Conservation (phyloP, 1,140 invertebrate species). For the Mya arenaria region DNA sequence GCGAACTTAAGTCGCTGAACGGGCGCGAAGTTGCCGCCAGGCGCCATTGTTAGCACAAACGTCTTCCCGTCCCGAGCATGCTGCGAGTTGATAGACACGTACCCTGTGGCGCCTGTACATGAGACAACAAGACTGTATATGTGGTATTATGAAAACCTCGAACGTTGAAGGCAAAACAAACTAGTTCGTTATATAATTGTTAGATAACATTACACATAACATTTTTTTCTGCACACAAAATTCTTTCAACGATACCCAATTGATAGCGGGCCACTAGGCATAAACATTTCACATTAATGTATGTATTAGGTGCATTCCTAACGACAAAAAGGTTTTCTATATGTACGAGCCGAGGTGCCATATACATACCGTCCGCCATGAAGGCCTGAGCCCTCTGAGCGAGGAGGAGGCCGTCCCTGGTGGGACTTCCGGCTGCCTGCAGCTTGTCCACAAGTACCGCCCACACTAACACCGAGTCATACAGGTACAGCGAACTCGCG, state of each 20-base stretch:
- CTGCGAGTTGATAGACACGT: constrained; percentile 14
- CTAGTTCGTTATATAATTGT: too few species aligned
- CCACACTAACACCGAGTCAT: constrained; percentile 34
- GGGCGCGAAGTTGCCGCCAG: constrained; percentile 19
- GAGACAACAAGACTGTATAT: too few species aligned
- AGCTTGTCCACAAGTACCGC: constrained; percentile 41
- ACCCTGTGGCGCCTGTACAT: constrained; percentile 38
- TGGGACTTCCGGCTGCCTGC: not conserved
- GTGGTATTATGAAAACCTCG: too few species aligned
- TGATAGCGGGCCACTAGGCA: too few species aligned
- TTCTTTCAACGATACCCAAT: too few species aligned
- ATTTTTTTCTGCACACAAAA: too few species aligned
- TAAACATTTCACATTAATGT: too few species aligned
- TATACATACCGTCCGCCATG: constrained; percentile 34
- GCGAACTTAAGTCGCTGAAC: constrained; percentile 31
- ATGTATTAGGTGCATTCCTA: too few species aligned
- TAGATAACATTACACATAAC: too few species aligned
- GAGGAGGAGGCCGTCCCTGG: constrained; percentile 8
- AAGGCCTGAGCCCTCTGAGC: not conserved
- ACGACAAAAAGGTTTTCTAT: too few species aligned
- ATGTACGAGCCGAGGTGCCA: too few species aligned
- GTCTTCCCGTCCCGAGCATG: constrained; percentile 24
- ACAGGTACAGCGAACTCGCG: constrained; percentile 27
- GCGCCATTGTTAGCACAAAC: constrained; percentile 27
- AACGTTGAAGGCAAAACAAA: too few species aligned